Base-by-base conservation (phyloP, 2,113 vertebrate genomes). In the Oophaga pumilio region DNA sequence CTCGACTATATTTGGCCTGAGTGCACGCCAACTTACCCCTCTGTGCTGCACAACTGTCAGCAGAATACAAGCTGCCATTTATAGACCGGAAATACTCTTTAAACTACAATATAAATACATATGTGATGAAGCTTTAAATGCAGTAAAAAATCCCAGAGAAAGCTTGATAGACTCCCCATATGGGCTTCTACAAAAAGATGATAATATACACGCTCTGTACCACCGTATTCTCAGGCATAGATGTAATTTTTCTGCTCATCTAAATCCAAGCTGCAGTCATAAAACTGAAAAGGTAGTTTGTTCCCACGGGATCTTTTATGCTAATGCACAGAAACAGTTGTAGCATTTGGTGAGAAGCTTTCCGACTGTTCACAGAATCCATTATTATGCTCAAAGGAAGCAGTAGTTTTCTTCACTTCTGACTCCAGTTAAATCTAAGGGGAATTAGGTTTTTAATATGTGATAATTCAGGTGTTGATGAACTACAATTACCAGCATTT, bases 61-160 rank as follows among this genome's bases (percentile, higher is more conserved):
- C 33, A 74, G 71, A 50, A 74, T 74, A 74, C 71, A 74, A 74
- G 71, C 71, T 74, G 71, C 71, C 43, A 74, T 74, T 50, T 74
- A 74, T 74, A 74, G 71, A 12, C 43, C 33, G 2, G 71, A 74
- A 49, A 74, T 50, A 74, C 33, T 74, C 71, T 74, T 50, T 22
- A 60, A 80, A 80, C 57, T 80, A 80, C 56, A 79, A 80, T 80
- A 80, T 60, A 28, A 26, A 33, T 60, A 60, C 56, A 74, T 74
- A 50, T 74, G 71, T 18, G 43, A 74, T 50, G 15, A 74, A 22
- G 43, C 33, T 22, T 74, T 50, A 50, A 74, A 50, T 74, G 18
- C 18, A 22, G 43, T 22, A 74, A 56, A 53, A 43, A 15, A 22
- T 50, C 49, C 28, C 1, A 53, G 50, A n/a, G 22, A 77, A 4